Percentiles rank a stretch among this genome's conserved stretches.
phyloP scores from a whole-genome alignment of 2,888 invertebrate species.

The Parnassius glacialis region DNA sequence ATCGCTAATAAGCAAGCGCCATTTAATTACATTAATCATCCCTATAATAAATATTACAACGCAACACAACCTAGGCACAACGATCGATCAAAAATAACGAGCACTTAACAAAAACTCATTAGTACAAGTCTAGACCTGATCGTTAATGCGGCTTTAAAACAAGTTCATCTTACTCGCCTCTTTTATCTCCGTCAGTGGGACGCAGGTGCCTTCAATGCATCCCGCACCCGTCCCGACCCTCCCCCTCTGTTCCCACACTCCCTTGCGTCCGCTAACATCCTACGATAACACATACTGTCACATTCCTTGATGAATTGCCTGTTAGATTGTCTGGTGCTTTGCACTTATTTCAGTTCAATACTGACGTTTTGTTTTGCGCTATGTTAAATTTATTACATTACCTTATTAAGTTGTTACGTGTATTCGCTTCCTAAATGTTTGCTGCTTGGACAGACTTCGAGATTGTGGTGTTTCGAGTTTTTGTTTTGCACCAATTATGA shows the following conservation, averaged over 20 bases:
- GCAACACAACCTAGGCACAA: conserved; percentile 28
- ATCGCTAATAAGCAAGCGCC: conserved; percentile 17
- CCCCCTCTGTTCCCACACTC: conserved; percentile 27
- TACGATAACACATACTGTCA: conserved; percentile 70
- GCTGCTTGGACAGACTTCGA: background rate
- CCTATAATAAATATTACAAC: conserved; percentile 2
- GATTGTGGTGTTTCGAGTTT: conserved; percentile 8
- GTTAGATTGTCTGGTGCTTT: conserved; percentile 65
- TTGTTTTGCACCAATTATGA: conserved; percentile 14
- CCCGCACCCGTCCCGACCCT: conserved; percentile 33
- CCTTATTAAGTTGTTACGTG: conserved; percentile 18
- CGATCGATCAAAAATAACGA: conserved; percentile 49
- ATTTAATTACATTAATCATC: conserved; percentile 29
- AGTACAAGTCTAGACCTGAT: conserved; percentile 56
- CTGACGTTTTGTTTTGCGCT: conserved; percentile 18
- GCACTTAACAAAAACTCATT: conserved; percentile 52
- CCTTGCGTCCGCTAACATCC: conserved; percentile 33
- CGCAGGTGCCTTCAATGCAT: conserved; percentile 61
- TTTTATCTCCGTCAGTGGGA: conserved; percentile 57
- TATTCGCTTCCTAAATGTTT: conserved; percentile 15
- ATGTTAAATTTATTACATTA: conserved; percentile 15
- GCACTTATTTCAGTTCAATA: conserved; percentile 35
- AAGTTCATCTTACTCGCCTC: conserved; percentile 57
- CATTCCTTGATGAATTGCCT: conserved; percentile 73
- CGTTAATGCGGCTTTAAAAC: conserved; percentile 58